phyloP scores from a whole-genome alignment of 2,888 invertebrate species.

The Venusia cambrica region DNA sequence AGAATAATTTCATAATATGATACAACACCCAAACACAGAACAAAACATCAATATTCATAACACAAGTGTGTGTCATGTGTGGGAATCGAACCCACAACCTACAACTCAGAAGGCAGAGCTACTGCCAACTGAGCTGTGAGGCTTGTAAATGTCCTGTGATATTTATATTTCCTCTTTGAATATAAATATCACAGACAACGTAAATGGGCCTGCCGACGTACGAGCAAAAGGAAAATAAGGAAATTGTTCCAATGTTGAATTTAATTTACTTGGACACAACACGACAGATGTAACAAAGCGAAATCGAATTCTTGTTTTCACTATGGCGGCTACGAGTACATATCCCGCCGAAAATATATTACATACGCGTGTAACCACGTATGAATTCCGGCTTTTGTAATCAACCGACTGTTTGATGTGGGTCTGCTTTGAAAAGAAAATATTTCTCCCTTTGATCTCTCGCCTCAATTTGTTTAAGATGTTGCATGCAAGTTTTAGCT shows the following conservation, averaged over 20 bases:
- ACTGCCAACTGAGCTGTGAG: no score
- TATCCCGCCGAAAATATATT: slow-evolving; percentile 21
- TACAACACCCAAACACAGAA: no score
- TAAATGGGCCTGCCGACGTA: no score
- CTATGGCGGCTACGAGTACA: slow-evolving; percentile 25
- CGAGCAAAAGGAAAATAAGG: no score
- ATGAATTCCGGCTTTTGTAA: slow-evolving; percentile 24
- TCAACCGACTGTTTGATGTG: slow-evolving; percentile 22
- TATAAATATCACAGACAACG: no score
- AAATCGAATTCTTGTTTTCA: slow-evolving; percentile 24
- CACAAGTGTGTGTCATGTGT: no score
- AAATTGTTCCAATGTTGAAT: slow-evolving; percentile 24
- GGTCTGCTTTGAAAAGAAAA: slow-evolving; percentile 17
- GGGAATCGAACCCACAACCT: no score
- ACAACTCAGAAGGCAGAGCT: no score
- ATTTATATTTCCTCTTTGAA: no score
- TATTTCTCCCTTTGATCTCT: slow-evolving; percentile 16
- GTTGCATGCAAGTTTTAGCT: slow-evolving; percentile 12
- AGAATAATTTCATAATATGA: no score
- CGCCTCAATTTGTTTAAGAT: slow-evolving; percentile 3
- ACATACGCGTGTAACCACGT: slow-evolving; percentile 19
- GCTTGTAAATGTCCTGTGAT: no score
- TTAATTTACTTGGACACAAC: slow-evolving; percentile 24
- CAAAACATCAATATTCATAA: no score
- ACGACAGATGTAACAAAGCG: slow-evolving; percentile 11